Evolutionary conservation across 2,113 vertebrate genomes (phyloP).

Genomic region (Myotis davidii): DNA sequence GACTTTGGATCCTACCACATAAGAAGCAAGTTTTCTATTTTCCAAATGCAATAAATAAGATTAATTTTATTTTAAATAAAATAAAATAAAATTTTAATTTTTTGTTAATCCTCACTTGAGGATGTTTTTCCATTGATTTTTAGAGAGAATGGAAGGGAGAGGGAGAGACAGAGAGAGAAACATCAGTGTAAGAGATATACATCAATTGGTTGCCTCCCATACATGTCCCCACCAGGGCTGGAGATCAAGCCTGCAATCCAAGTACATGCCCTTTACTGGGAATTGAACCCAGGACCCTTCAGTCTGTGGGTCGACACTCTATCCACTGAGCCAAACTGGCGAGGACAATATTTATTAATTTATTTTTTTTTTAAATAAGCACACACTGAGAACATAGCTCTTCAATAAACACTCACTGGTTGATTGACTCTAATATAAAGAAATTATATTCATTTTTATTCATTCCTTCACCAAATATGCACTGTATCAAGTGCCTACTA

Average conservation of each 20-base stretch:
- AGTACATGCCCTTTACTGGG: too few species aligned
- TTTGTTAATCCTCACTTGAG: too few species aligned
- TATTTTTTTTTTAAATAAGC: not conserved
- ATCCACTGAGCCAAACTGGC: too few species aligned
- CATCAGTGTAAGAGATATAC: too few species aligned
- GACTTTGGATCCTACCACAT: slow-evolving; percentile 3
- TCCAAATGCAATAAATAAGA: slow-evolving; percentile 37
- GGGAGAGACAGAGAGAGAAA: too few species aligned
- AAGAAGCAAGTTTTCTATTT: slow-evolving; percentile 43
- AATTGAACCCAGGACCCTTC: too few species aligned
- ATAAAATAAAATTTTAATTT: not conserved
- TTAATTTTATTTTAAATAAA: not conserved
- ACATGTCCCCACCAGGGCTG: too few species aligned
- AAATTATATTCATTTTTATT: slow-evolving; percentile 33
- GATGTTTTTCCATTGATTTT: too few species aligned
- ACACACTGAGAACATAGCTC: not conserved
- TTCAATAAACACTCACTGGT: slow-evolving; percentile 15
- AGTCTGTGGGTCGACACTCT: too few species aligned
- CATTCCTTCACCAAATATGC: slow-evolving; percentile 54
- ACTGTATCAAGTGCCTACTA: not conserved
- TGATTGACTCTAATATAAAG: slow-evolving; percentile 40
- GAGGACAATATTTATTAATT: not conserved
- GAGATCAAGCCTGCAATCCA: too few species aligned
- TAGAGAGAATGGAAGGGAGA: too few species aligned
- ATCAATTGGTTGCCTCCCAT: too few species aligned